phyloP scores from a whole-genome alignment of 2,888 invertebrate genomes.

The Nemapogon koenigi region DNA sequence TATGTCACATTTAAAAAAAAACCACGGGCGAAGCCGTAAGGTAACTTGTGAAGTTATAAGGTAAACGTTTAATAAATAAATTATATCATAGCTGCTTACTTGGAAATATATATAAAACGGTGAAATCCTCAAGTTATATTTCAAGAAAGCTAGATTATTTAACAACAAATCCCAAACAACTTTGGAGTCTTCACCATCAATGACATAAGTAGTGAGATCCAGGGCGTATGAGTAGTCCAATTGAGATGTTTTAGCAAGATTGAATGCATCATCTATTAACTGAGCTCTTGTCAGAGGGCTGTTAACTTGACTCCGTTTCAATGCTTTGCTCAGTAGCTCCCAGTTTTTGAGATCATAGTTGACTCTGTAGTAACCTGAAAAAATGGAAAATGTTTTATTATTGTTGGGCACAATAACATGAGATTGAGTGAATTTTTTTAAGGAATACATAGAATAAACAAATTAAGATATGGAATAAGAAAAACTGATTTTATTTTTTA shows the following conservation, averaged over 20 bases:
- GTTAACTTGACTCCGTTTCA: conserved; percentile 56
- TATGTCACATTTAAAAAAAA: too few relatives aligned
- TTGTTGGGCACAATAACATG: too few relatives aligned
- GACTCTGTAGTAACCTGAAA: conserved; percentile 66
- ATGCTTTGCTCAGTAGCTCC: conserved; percentile 51
- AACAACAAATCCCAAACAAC: conserved; percentile 72
- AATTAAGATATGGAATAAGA: too few relatives aligned
- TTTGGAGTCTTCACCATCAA: conserved; percentile 64
- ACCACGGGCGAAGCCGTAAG: too few relatives aligned
- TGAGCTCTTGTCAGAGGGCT: conserved; percentile 71
- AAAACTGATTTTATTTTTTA: too few relatives aligned
- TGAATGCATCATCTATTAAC: conserved; percentile 75
- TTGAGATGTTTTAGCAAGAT: conserved; percentile 64
- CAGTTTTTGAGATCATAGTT: conserved; percentile 68
- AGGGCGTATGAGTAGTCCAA: conserved; percentile 68
- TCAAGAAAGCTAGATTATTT: conserved; percentile 59
- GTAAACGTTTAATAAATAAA: too few relatives aligned
- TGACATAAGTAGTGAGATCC: conserved; percentile 68
- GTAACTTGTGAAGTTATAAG: too few relatives aligned
- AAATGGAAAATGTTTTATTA: too few relatives aligned
- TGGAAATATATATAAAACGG: conserved; percentile 58
- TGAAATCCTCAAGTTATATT: conserved; percentile 49
- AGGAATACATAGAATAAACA: too few relatives aligned
- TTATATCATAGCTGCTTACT: conserved; percentile 27
- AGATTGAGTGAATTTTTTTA: too few relatives aligned